Conservation (phyloP, 2,113 vertebrate species). For the Hucho hucho region DNA sequence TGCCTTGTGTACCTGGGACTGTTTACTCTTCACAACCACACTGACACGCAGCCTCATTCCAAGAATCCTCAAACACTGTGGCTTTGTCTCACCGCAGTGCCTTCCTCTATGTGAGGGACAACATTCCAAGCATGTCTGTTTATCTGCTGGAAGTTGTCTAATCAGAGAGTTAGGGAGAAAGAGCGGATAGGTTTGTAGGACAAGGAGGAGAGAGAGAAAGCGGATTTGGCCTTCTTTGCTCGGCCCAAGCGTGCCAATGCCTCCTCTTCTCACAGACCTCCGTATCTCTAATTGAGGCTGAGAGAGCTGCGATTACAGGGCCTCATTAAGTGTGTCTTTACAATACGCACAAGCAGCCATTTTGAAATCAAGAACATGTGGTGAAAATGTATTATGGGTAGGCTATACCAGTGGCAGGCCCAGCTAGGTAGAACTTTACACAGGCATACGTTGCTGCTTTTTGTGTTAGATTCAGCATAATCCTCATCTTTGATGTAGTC, state of each 20-base stretch:
- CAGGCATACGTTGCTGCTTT: constrained; percentile 21
- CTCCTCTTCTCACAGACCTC: constrained; percentile 16
- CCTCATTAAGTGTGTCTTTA: constrained; percentile 52
- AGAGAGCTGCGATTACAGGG: constrained; percentile 34
- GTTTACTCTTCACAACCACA: constrained; percentile 56
- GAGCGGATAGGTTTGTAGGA: neutral
- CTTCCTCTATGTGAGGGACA: constrained; percentile 47
- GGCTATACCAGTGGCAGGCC: neutral
- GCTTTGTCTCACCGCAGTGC: constrained; percentile 48
- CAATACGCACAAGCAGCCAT: too few relatives aligned
- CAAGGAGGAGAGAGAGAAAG: neutral
- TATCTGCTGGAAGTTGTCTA: constrained; percentile 42
- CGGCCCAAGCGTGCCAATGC: neutral
- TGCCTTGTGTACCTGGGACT: constrained; percentile 49
- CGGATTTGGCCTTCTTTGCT: neutral
- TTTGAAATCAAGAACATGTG: too few relatives aligned
- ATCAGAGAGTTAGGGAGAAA: constrained; percentile 6
- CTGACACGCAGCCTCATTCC: constrained; percentile 40
- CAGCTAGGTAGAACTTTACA: neutral
- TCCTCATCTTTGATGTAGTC: constrained; percentile 29
- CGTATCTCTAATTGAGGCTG: constrained; percentile 48
- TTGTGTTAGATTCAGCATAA: constrained; percentile 29
- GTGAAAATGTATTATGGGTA: constrained; percentile 18
- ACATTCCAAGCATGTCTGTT: constrained; percentile 54
- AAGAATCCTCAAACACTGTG: constrained; percentile 48